These are phyloP conservation scores for Odontocerum albicorne DNA, from an alignment of 2,888 invertebrate genomes.

Conservation along the genomic window DNA sequence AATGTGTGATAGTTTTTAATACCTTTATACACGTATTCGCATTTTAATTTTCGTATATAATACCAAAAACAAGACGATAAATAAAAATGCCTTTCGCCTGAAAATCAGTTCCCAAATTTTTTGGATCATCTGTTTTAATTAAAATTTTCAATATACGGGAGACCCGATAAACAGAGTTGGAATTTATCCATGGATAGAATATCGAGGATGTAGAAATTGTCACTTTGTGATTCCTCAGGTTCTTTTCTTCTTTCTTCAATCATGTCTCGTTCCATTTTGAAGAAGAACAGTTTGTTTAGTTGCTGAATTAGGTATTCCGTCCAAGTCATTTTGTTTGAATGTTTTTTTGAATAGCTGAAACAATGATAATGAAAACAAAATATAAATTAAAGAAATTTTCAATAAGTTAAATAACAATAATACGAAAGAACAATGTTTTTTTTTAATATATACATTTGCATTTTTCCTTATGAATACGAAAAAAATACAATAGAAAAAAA, in stretches of 20 bases:
- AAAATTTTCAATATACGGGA: conserved; percentile 15
- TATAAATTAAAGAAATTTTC: too few relatives aligned
- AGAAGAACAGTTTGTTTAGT: not conserved
- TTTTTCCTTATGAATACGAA: too few relatives aligned
- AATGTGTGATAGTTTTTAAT: too few relatives aligned
- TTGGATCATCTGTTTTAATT: not conserved
- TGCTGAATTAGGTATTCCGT: not conserved
- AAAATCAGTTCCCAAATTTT: too few relatives aligned
- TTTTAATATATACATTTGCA: too few relatives aligned
- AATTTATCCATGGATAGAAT: conserved; percentile 2
- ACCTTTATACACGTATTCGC: too few relatives aligned
- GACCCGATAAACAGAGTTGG: conserved; percentile 17
- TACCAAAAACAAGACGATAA: not conserved
- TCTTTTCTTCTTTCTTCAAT: not conserved
- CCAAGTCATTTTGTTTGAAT: not conserved
- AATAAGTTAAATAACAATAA: too few relatives aligned
- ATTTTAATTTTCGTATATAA: too few relatives aligned
- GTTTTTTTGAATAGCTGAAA: too few relatives aligned
- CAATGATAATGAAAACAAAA: too few relatives aligned
- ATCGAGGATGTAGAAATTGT: conserved; percentile 5
- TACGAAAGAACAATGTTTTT: too few relatives aligned
- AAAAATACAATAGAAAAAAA: too few relatives aligned
- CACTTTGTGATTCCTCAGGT: not conserved
- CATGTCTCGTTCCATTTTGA: not conserved
- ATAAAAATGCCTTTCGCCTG: not conserved